These are phyloP conservation scores for Hypocryptadius cinnamomeus DNA, from an alignment of 2,113 vertebrate species.

Conservation along the genomic window DNA sequence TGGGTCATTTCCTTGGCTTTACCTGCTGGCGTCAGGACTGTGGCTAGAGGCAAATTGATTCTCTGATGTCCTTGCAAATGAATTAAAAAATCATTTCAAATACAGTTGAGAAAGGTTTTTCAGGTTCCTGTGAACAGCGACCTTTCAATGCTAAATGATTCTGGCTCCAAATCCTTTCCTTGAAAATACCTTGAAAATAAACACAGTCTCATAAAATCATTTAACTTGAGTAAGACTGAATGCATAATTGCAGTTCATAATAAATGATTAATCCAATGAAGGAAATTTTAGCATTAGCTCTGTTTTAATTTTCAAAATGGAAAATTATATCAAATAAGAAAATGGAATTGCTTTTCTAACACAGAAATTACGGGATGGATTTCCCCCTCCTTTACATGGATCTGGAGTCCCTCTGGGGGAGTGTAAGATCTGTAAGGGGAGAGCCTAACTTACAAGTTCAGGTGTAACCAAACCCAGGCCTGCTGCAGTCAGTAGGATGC, in stretches of 20 bases:
- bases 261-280: not conserved
- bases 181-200: not conserved
- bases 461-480: not conserved
- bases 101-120: not conserved
- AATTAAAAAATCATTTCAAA: conserved; percentile 48
- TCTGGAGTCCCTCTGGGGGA: not conserved
- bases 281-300: not conserved
- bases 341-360: not conserved
- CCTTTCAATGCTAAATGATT: not conserved
- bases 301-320: not conserved
- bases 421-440: fast-evolving
- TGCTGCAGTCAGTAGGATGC: not conserved
- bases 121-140: not conserved
- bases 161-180: not conserved
- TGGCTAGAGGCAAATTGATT: not conserved
- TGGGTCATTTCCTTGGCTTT: not conserved
- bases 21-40: not conserved
- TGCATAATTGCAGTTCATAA: not conserved
- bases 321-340: not conserved
- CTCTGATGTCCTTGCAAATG: not conserved
- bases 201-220: not conserved
- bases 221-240: not conserved
- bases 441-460: not conserved
- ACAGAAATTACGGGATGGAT: not conserved
- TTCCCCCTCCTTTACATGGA: not conserved